A percentile compares a stretch with the other conserved stretches of the same genome.
phyloP scores from a whole-genome alignment of 2,797 vertebrate species.

The Merluccius polli region DNA sequence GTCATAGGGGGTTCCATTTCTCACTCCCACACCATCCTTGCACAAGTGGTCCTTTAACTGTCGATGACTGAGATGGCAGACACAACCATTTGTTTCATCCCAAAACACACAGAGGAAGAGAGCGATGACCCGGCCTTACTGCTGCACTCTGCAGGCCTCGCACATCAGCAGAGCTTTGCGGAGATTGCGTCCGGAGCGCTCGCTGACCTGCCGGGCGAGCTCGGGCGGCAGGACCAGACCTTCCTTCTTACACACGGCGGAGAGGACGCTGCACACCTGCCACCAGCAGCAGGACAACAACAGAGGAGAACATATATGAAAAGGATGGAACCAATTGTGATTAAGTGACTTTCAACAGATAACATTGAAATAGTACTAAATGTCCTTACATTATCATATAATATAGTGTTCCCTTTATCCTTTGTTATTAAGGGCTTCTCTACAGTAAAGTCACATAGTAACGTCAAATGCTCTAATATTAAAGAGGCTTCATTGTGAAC shows the following conservation, averaged over 20 bases:
- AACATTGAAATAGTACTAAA: not conserved
- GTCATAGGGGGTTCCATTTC: not conserved
- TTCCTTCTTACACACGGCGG: conserved; percentile 90
- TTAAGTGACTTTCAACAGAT: not conserved
- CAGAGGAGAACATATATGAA: not conserved
- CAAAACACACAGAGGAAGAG: not conserved
- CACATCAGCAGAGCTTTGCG: conserved; percentile 95
- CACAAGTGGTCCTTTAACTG: not conserved
- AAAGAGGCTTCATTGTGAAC: too few relatives aligned
- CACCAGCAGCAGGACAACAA: not conserved
- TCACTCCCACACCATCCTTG: not conserved
- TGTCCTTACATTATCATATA: not conserved
- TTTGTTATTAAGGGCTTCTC: not conserved
- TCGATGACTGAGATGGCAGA: too few relatives aligned
- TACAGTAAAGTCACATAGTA: not conserved
- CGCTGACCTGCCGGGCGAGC: conserved; percentile 83
- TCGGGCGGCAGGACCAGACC: conserved; percentile 86
- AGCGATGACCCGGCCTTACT: conserved; percentile 76
- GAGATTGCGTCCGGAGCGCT: conserved; percentile 91
- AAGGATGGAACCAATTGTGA: not conserved
- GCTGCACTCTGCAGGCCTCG: conserved; percentile 95
- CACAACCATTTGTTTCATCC: too few relatives aligned
- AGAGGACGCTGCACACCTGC: conserved; percentile 88
- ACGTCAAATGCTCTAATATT: not conserved
- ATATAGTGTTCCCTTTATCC: not conserved